These are phyloP conservation scores for Hypsopygia costalis DNA, from an alignment of 2,888 invertebrate species.

Conservation along the genomic window DNA sequence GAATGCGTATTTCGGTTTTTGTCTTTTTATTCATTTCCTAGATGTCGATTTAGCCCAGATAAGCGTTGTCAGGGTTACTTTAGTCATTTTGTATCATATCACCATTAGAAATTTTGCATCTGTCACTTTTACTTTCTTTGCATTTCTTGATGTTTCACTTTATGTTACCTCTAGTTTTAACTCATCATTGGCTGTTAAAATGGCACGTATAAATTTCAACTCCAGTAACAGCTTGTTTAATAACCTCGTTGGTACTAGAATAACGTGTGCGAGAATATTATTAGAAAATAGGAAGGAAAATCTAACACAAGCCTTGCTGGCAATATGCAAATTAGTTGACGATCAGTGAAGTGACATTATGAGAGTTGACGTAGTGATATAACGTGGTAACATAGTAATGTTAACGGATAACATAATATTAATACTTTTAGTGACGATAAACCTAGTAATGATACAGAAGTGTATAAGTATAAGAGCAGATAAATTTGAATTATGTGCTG, in stretches of 20 bases:
- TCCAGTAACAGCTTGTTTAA: too few species aligned
- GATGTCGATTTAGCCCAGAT: neutral
- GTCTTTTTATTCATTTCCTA: conserved; percentile 6
- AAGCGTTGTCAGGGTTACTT: neutral
- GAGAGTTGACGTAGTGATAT: conserved; percentile 9
- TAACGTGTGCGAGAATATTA: conserved; percentile 32
- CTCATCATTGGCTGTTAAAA: too few species aligned
- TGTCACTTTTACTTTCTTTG: too few species aligned
- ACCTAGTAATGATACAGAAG: too few species aligned
- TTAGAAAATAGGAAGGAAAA: conserved; percentile 58
- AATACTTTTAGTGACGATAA: neutral
- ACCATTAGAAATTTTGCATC: neutral
- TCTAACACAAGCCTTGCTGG: conserved; percentile 25
- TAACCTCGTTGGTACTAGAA: conserved; percentile 20
- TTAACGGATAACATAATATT: neutral
- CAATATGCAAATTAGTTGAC: conserved; percentile 39
- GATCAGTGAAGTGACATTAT: conserved; percentile 11
- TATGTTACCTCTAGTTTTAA: neutral
- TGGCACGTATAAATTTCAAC: too few species aligned
- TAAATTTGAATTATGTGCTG: too few species aligned
- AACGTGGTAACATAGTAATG: conserved; percentile 1
- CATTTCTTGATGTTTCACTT: neutral
- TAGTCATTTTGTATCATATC: neutral
- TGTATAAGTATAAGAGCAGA: too few species aligned
- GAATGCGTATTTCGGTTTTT: conserved; percentile 17